A percentile compares a stretch with the other conserved stretches of the same genome.
These are phyloP conservation scores for Neopipo cinnamomea DNA, from an alignment of 2,113 vertebrate genomes.

Conservation along the genomic window DNA sequence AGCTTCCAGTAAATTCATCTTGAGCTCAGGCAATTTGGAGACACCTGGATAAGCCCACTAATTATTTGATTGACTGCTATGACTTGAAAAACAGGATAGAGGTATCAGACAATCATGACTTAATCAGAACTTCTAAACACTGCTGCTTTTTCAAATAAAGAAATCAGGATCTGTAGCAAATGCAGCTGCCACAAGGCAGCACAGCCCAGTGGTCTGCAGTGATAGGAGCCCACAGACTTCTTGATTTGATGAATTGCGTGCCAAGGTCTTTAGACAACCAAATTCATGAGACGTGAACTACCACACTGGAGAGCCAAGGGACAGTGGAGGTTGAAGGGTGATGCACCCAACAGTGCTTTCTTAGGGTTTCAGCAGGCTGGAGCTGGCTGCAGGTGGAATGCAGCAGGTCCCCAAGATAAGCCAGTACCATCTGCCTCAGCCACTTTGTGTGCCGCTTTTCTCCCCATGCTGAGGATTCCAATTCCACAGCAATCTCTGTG, in stretches of 20 bases:
- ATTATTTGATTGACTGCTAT: slow-evolving; percentile 30
- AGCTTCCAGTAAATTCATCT: slow-evolving; percentile 9
- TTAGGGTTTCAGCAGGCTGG: neutral
- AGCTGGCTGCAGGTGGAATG: neutral
- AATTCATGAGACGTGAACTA: neutral
- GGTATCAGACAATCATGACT: neutral
- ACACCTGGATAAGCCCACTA: neutral
- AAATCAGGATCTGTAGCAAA: neutral
- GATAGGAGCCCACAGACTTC: neutral
- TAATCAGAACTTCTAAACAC: slow-evolving; percentile 21
- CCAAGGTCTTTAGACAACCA: neutral
- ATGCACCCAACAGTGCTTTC: neutral
- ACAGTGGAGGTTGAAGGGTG: neutral
- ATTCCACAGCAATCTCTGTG: neutral
- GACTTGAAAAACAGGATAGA: slow-evolving; percentile 28
- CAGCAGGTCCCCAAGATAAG: neutral
- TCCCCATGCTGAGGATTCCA: neutral
- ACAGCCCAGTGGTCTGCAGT: neutral
- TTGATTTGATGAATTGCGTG: neutral
- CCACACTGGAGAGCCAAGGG: neutral
- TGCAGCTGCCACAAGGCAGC: neutral
- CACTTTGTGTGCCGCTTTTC: neutral
- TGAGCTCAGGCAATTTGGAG: neutral
- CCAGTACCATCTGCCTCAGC: neutral
- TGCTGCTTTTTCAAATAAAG: neutral